Percentiles rank a stretch among this genome's conserved stretches.
Evolutionary conservation across 2,888 invertebrate species (phyloP).

Genomic region (Drosophila dives): DNA sequence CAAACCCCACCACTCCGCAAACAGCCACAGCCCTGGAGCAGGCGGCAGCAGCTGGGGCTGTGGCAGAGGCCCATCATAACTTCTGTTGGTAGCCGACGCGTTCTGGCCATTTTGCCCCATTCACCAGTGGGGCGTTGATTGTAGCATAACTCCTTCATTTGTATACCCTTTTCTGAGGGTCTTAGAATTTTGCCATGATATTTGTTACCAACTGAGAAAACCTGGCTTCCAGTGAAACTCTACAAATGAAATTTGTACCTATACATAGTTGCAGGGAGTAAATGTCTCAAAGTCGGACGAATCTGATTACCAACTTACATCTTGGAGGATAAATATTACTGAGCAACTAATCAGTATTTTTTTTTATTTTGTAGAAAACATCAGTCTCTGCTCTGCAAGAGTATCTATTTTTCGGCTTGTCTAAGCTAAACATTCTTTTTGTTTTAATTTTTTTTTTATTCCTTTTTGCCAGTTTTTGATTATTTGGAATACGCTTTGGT

Average conservation of each 20-base stretch:
- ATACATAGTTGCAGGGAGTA: too few relatives aligned
- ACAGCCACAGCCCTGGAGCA: slow-evolving; percentile 5
- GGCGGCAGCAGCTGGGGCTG: not conserved
- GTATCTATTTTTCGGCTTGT: not conserved
- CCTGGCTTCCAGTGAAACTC: too few relatives aligned
- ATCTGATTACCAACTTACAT: too few relatives aligned
- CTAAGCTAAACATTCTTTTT: not conserved
- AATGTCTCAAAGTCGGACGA: too few relatives aligned
- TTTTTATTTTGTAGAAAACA: too few relatives aligned
- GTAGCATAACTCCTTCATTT: slow-evolving; percentile 76
- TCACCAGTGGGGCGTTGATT: slow-evolving; percentile 75
- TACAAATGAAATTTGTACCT: too few relatives aligned
- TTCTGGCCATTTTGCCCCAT: slow-evolving; percentile 41
- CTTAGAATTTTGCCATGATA: not conserved
- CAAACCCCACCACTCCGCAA: not conserved
- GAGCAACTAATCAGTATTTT: too few relatives aligned
- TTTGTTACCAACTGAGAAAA: not conserved
- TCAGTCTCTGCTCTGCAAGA: not conserved
- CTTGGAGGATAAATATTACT: too few relatives aligned
- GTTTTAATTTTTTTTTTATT: slow-evolving; percentile 4
- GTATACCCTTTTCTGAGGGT: not conserved
- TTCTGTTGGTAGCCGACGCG: slow-evolving; percentile 67
- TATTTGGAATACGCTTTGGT: slow-evolving; percentile 32
- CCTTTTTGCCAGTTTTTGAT: slow-evolving; percentile 11
- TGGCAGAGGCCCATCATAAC: slow-evolving; percentile 60